These are phyloP conservation scores for Drosophila subpulchrella DNA, from an alignment of 1,140 invertebrate genomes.

Conservation along the genomic window DNA sequence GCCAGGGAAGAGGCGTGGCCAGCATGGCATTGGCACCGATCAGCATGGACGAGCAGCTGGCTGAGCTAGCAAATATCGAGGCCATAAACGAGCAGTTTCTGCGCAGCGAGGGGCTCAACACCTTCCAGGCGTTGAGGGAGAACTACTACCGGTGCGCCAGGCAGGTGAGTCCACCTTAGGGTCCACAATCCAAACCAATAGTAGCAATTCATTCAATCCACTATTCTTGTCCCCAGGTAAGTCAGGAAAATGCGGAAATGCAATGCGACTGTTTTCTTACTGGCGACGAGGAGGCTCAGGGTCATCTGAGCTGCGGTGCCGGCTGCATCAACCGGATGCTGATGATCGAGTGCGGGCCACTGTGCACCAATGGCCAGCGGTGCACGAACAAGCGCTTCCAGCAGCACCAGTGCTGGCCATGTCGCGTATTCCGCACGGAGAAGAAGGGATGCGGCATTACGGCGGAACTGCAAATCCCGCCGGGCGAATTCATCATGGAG, in stretches of 20 bases:
- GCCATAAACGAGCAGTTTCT: constrained; percentile 73
- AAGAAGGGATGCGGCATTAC: constrained; percentile 98
- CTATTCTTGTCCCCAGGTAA: constrained; percentile 84
- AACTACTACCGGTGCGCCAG: constrained; percentile 94
- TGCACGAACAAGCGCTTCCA: constrained; percentile 98
- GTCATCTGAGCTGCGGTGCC: constrained; percentile 95
- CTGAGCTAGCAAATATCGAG: constrained; percentile 69
- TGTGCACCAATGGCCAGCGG: constrained; percentile 93
- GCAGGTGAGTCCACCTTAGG: constrained; percentile 86
- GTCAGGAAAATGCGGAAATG: constrained; percentile 96
- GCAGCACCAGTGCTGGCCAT: constrained; percentile 92
- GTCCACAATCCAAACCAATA: background rate
- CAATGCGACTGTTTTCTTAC: constrained; percentile 97
- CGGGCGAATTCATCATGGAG: constrained; percentile 98
- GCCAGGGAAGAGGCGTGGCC: constrained; percentile 60
- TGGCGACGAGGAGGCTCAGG: constrained; percentile 93
- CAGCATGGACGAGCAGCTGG: constrained; percentile 67
- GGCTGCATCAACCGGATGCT: constrained; percentile 98
- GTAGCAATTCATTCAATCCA: too few species aligned
- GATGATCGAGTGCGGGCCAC: constrained; percentile 98
- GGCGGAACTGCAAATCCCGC: constrained; percentile 89
- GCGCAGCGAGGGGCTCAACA: constrained; percentile 88
- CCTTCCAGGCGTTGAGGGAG: constrained; percentile 92
- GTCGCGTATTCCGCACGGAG: constrained; percentile 95
- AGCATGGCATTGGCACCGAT: constrained; percentile 31